Evolutionary conservation across 2,888 invertebrate genomes (phyloP), one percentile per base, ranked within the genome.

Genomic region (Disparrhopalites patrizii): DNA sequence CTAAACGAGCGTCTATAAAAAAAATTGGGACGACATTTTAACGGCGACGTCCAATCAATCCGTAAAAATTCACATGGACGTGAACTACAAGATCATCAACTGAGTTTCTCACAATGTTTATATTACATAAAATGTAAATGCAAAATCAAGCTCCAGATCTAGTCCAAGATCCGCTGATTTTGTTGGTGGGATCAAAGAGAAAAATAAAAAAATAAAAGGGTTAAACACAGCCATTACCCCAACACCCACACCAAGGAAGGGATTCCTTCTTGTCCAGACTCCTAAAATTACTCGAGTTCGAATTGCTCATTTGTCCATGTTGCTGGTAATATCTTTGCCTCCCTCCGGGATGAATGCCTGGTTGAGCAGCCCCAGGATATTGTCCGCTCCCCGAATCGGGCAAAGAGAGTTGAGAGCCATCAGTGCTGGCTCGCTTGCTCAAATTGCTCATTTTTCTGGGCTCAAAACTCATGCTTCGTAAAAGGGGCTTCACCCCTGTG

Each of bases 181-280:
- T n/a, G n/a, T n/a, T n/a, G n/a, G n/a, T n/a, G n/a, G n/a, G n/a
- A n/a, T n/a, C n/a, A n/a, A n/a, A n/a, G n/a, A n/a, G n/a, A n/a
- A n/a, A n/a, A n/a, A n/a, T n/a, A n/a, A 15, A 36, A 15, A 36
- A 15, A 36, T 15, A 36, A 10, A 15, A 13, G 10, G 15, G 15
- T 15, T 36, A 87, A 60, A 87, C 81, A 78, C 90, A 90, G 0
- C 90, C 89, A 71, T 89, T 89, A 0, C 90, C 90, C 90, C 90
- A 90, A 74, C 90, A 90, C 0, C 88, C 90, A 76, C 90, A 90
- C 90, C 90, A 90, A 0, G 90, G 90, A 73, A 90, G 68, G 51
- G 27, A 5, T 38, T 73, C 70, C 23, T 69, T 69, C 55, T 73
- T 70, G 15, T 74, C 74, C 28, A 69, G 65, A 15, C 43, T 47